Conservation (phyloP, 2,888 invertebrate genomes). For the Azorinus chamasolen region DNA sequence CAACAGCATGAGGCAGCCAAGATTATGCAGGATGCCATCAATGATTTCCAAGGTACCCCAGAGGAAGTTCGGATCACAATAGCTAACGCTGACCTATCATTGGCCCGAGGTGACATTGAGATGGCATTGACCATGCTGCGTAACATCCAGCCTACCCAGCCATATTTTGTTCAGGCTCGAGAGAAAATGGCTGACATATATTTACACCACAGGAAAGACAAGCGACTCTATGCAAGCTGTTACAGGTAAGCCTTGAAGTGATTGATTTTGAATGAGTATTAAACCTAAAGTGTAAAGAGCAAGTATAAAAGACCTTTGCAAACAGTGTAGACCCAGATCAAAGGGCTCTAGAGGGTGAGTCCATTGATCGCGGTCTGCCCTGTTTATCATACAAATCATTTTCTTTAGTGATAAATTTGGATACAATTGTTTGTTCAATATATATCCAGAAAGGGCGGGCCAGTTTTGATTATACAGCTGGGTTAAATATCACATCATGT, state of each 20-base stretch:
- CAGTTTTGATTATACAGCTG: no score
- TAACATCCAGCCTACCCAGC: slow-evolving; percentile 92
- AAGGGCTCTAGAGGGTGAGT: no score
- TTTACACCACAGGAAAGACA: slow-evolving; percentile 94
- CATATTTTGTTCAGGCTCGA: slow-evolving; percentile 92
- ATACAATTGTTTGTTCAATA: no score
- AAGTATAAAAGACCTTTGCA: no score
- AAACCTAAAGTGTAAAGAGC: no score
- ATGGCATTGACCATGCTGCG: slow-evolving; percentile 93
- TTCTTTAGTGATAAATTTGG: no score
- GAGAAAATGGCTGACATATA: slow-evolving; percentile 95
- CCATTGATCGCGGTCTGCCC: no score
- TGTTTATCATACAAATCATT: no score
- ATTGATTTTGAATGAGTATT: no score
- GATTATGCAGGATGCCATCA: slow-evolving; percentile 91
- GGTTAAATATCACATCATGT: no score
- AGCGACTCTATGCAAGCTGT: slow-evolving; percentile 94
- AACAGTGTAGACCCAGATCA: no score
- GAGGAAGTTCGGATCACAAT: slow-evolving; percentile 95
- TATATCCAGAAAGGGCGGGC: no score
- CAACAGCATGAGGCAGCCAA: slow-evolving; percentile 92
- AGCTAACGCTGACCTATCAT: slow-evolving; percentile 93
- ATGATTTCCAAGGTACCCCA: slow-evolving; percentile 90
- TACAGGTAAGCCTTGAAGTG: slow-evolving; percentile 87
- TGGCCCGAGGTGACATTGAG: slow-evolving; percentile 93